phyloP scores from a whole-genome alignment of 1,140 invertebrate species.

The Drosophila equinoxialis region DNA sequence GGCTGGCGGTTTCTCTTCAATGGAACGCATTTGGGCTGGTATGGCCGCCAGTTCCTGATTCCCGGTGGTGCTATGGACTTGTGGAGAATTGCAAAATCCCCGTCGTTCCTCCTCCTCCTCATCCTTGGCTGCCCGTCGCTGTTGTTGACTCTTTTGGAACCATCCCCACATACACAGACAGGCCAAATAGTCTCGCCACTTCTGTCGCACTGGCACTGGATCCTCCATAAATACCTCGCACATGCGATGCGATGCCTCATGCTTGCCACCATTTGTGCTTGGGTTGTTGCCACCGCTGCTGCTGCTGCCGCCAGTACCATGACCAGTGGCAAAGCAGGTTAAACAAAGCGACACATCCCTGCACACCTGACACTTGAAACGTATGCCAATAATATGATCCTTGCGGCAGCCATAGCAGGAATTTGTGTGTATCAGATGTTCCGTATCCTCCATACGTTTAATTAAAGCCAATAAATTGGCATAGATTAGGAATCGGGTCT shows the following conservation, averaged over 20 bases:
- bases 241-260: conserved; percentile 70
- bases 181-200: conserved; percentile 64
- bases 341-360: conserved; percentile 73
- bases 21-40: conserved; percentile 55
- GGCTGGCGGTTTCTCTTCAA: conserved; percentile 19
- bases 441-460: conserved; percentile 77
- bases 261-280: conserved; percentile 41
- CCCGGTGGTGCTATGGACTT: conserved; percentile 11
- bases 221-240: conserved; percentile 78
- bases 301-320: background rate
- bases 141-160: conserved; percentile 35
- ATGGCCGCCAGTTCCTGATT: conserved; percentile 58
- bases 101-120: conserved; percentile 68
- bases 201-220: conserved; percentile 45
- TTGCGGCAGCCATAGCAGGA: conserved; percentile 63
- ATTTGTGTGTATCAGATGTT: conserved; percentile 75
- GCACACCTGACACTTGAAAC: conserved; percentile 78
- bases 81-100: conserved; percentile 68
- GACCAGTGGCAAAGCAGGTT: conserved; percentile 72
- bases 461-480: conserved; percentile 71
- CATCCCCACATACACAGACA: conserved; percentile 59
- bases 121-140: conserved; percentile 13
- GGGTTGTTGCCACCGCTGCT: background rate
- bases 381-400: conserved; percentile 73
- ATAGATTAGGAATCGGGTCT: conserved; percentile 78